phyloP scores from a whole-genome alignment of 2,113 vertebrate species.

The Megaceryle torquata region DNA sequence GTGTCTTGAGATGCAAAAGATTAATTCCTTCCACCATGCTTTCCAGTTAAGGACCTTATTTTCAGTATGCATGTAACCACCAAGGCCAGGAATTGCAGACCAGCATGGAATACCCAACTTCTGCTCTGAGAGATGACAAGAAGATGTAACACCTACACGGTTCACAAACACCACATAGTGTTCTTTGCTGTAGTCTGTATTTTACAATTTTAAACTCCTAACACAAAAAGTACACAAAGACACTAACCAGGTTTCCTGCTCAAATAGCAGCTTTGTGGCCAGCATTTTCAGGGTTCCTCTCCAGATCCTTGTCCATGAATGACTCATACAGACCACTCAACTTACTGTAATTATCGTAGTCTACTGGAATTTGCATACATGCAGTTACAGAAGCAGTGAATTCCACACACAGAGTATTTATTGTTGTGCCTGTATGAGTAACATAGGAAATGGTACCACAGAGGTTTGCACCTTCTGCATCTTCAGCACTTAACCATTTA shows the following conservation, averaged over 20 bases:
- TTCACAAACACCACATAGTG: not conserved
- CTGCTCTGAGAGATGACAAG: not conserved
- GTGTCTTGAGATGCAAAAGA: not conserved
- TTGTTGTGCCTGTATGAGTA: not conserved
- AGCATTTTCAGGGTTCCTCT: not conserved
- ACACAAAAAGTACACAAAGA: not conserved
- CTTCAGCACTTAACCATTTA: not conserved
- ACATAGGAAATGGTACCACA: not conserved
- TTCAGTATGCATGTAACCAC: not conserved
- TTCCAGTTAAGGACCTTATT: not conserved
- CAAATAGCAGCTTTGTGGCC: not conserved
- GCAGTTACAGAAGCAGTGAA: not conserved
- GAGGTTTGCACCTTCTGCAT: not conserved
- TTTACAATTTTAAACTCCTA: not conserved
- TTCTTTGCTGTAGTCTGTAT: not conserved
- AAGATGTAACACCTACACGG: not conserved
- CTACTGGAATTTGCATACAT: not conserved
- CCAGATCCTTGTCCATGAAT: not conserved
- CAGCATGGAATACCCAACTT: not conserved
- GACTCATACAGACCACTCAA: not conserved
- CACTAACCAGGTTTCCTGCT: not conserved
- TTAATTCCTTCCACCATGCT: not conserved
- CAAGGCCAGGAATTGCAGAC: not conserved
- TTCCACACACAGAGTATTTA: not conserved
- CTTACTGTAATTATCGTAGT: not conserved